phyloP scores from a whole-genome alignment of 2,113 vertebrate species.

The Barnardius zonarius region DNA sequence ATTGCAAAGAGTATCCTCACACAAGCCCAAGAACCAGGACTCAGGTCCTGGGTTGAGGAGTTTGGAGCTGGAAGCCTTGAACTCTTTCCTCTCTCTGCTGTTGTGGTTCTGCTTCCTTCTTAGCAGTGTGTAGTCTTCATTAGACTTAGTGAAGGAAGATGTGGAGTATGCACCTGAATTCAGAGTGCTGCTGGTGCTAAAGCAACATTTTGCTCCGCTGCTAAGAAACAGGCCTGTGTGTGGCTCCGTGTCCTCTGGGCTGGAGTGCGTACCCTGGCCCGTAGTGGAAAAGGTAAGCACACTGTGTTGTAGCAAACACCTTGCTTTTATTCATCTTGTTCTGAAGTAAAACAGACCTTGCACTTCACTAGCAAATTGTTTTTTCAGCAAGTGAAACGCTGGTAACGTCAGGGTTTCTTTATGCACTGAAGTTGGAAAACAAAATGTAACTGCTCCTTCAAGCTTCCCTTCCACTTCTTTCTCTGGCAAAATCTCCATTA shows the following conservation, averaged over 20 bases:
- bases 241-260: neutral
- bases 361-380: neutral
- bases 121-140: neutral
- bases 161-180: neutral
- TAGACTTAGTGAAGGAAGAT: neutral
- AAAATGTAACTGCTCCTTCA: neutral
- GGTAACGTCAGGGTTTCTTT: neutral
- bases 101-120: neutral
- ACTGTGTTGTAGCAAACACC: neutral
- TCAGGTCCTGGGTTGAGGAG: neutral
- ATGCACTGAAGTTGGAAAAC: neutral
- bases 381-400: neutral
- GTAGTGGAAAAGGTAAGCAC: neutral
- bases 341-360: neutral
- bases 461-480: neutral
- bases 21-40: neutral
- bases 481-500: neutral
- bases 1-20: neutral
- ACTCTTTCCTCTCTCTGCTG: neutral
- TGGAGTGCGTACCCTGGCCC: neutral
- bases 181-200: neutral
- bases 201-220: neutral
- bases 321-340: neutral
- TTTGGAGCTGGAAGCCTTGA: neutral
- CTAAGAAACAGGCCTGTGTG: neutral